Evolutionary conservation across 2,888 invertebrate genomes (phyloP), one percentile per base, ranked within the genome.

Genomic region (Callyntrura guangdongensis): DNA sequence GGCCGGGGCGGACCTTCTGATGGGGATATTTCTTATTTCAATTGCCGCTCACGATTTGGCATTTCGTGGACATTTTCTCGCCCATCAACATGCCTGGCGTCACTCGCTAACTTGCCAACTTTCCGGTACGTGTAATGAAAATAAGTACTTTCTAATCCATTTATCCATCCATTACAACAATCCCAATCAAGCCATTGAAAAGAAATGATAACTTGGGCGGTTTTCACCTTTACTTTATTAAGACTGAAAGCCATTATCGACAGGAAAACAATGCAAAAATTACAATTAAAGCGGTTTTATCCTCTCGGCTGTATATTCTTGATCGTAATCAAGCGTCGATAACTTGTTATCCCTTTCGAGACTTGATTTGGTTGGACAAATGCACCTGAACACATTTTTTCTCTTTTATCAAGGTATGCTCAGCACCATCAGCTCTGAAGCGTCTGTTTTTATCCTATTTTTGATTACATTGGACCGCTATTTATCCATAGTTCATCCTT

Each of bases 381-480:
- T 14, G 53, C 11, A 53, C n/a, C n/a, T 53, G 2, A 12, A 17
- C 17, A 64, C 12, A 64, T n/a, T n/a, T 64, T 64, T 22, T 17
- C 64, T 17, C 4, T 64, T 67, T 45, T 86, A 94, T 94, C 3
- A 86, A 96, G 96, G 96, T 14, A 95, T 96, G 91, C 94, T 96
- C 36, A 96, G 96, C 94, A 96, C 96, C 0, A 95, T 96, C 22
- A 96, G 96, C 88, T 96, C 96, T 90, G 96, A 96, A 94, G 96
- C 96, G 3, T 96, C 96, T 0, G 96, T 96, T 0, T 94, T 96
- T 91, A 95, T 96, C 77, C 95, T 96, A 14, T 95, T 96, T 0
- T 93, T 96, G 90, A 96, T 96, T 86, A 96, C 96, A 0, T 95
- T 96, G 95, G 96, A 96, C 94, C 95, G 96, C 14, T 95, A 96